Base-by-base conservation (phyloP, 1,140 invertebrate genomes). In the Sarcophaga peregrina region DNA sequence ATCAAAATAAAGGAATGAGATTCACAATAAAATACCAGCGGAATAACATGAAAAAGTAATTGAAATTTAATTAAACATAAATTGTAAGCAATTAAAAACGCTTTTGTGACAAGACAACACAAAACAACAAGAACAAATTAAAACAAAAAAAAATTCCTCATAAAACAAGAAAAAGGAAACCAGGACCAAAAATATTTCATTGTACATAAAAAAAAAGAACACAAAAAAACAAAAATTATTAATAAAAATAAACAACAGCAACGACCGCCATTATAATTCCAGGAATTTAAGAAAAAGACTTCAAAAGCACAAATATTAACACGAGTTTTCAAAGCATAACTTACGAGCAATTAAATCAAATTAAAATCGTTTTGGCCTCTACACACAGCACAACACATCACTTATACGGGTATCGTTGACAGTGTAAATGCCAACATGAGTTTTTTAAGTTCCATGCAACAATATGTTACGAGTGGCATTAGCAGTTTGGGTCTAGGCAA, bases 401-500 rank as follows among this genome's bases (percentile, higher is more conserved):
- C 9, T 54, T n/a, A 13, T 10, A 15, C 62, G 8, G 62, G 8
- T 7, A 2, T 13, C 62, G 7, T n/a, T n/a, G 13, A 3, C 17
- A 13, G 37, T n/a, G 48, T 68, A 82, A 87, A 89, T 89, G 87
- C 84, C 87, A 87, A 85, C 85, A 96, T 96, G 95, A 96, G 95
- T 92, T 96, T 96, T 91, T 94, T 96, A 87, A 95, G 94, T 86
- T 95, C 95, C 9, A 90, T 96, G 83, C 94, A 95, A 86, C 95
- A 96, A 88, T 95, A 95, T 90, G 95, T 96, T 87, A 93, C 93
- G 84, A 94, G 93, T 88, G 95, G 95, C 86, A 95, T 96, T 82
- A 95, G 95, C 11, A 95, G 93, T 85, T 90, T 96, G 82, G 94
- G 92, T 52, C 90, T 96, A n/a, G 95, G 94, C 83, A 95, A 95